These are phyloP conservation scores for Eupithecia pulchellata DNA, from an alignment of 2,888 invertebrate genomes.

Conservation along the genomic window DNA sequence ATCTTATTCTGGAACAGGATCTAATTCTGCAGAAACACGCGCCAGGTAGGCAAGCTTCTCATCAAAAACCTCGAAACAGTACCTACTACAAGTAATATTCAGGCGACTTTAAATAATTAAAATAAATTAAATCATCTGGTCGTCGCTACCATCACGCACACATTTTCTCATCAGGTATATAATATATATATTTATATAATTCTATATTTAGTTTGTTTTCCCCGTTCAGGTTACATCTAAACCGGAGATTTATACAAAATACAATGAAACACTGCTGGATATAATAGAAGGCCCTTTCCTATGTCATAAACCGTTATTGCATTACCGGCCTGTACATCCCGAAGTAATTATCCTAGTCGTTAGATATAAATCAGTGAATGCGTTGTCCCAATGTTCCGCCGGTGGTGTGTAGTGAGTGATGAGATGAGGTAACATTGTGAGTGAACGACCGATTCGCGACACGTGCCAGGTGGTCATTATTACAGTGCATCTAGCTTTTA, in stretches of 20 bases:
- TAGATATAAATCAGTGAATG: constrained; percentile 27
- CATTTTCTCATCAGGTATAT: no score
- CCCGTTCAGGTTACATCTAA: not conserved
- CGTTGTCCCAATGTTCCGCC: constrained; percentile 33
- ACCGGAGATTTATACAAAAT: not conserved
- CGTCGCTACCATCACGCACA: no score
- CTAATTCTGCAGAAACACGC: no score
- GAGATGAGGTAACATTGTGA: constrained; percentile 46
- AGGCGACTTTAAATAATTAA: no score
- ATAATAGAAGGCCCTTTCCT: not conserved
- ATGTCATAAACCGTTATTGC: constrained; percentile 19
- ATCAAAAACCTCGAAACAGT: no score
- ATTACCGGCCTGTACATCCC: not conserved
- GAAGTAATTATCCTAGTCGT: constrained; percentile 20
- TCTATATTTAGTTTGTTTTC: not conserved
- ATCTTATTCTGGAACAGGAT: not conserved
- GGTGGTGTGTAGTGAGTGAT: constrained; percentile 27
- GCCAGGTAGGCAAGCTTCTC: no score
- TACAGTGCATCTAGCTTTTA: not conserved
- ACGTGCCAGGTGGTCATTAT: constrained; percentile 65
- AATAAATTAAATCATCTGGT: no score
- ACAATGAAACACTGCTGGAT: not conserved
- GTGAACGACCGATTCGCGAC: constrained; percentile 75
- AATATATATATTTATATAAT: no score
- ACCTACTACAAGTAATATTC: no score